Percentiles rank a stretch among this genome's conserved stretches.
phyloP scores from a whole-genome alignment of 1,140 invertebrate genomes.

The Homalodisca vitripennis region DNA sequence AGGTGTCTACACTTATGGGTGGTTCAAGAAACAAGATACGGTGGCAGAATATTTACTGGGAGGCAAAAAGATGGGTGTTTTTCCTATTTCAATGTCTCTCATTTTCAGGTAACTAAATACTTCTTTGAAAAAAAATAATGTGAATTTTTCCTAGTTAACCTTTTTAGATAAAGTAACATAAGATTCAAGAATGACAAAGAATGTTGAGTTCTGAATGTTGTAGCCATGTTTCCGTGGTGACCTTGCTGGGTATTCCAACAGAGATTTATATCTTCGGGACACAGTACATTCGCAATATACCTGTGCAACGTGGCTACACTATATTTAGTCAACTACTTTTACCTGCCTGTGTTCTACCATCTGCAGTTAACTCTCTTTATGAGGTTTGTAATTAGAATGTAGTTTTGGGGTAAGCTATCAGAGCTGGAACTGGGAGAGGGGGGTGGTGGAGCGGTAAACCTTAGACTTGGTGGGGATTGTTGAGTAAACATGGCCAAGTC shows the following conservation, averaged over 20 bases:
- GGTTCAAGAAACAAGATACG: slow-evolving; percentile 53
- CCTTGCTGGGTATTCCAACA: slow-evolving; percentile 71
- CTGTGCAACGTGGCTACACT: slow-evolving; percentile 61
- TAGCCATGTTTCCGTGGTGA: slow-evolving; percentile 79
- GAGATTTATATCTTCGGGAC: slow-evolving; percentile 75
- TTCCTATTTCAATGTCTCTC: slow-evolving; percentile 78
- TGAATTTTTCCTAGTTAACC: too few species aligned
- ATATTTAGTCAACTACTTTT: slow-evolving; percentile 60
- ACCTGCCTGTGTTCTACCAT: slow-evolving; percentile 72
- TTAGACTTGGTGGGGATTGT: too few species aligned
- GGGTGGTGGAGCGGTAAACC: too few species aligned
- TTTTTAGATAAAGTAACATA: too few species aligned
- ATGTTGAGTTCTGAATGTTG: too few species aligned
- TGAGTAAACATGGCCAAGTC: too few species aligned
- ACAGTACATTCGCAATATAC: slow-evolving; percentile 61
- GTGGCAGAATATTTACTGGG: too few species aligned
- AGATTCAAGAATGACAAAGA: too few species aligned
- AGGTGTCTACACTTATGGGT: slow-evolving; percentile 74
- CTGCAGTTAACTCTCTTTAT: slow-evolving; percentile 73
- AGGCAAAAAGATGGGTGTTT: slow-evolving; percentile 65
- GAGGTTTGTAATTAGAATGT: slow-evolving; percentile 51
- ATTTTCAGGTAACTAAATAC: slow-evolving; percentile 84
- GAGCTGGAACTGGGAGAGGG: too few species aligned
- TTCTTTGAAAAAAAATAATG: too few species aligned
- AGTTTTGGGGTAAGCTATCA: too few species aligned